Conservation (phyloP, 2,113 vertebrate species). For the Xiphophorus hellerii region DNA sequence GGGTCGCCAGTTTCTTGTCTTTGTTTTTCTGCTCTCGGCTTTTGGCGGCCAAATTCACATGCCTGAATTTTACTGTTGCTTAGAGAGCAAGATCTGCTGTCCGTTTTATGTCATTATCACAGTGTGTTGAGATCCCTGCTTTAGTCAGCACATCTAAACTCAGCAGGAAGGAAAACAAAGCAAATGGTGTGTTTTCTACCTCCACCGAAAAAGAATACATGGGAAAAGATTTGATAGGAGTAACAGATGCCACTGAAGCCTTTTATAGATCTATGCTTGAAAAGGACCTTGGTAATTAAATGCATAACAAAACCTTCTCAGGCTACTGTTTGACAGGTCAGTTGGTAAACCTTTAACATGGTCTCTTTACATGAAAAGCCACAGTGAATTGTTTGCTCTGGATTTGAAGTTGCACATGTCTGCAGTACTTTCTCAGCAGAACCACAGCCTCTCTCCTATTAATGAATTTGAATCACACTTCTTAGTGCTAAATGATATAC, state of each 20-base stretch:
- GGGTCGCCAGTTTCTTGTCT: not conserved
- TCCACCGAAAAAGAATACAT: conserved; percentile 42
- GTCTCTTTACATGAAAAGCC: conserved; percentile 22
- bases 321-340: conserved; percentile 31
- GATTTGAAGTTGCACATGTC: conserved; percentile 8
- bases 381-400: conserved; percentile 25
- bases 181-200: conserved; percentile 51
- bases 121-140: conserved; percentile 40
- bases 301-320: conserved; percentile 36
- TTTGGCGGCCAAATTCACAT: conserved; percentile 19
- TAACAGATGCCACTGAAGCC: conserved; percentile 66
- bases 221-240: conserved; percentile 56
- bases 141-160: conserved; percentile 57
- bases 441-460: conserved; percentile 1
- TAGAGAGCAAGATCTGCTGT: conserved; percentile 38
- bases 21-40: not conserved
- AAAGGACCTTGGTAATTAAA: conserved; percentile 50
- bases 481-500: conserved; percentile 31
- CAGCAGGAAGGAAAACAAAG: conserved; percentile 57
- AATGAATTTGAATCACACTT: conserved; percentile 49
- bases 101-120: conserved; percentile 56
- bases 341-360: conserved; percentile 14
- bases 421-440: conserved; percentile 25
- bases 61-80: conserved; percentile 51
- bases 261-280: conserved; percentile 25